A percentile compares a stretch with the other conserved stretches of the same genome.
Evolutionary conservation across 2,797 vertebrate genomes (phyloP).

Genomic region (Micropoecilia bifurca): DNA sequence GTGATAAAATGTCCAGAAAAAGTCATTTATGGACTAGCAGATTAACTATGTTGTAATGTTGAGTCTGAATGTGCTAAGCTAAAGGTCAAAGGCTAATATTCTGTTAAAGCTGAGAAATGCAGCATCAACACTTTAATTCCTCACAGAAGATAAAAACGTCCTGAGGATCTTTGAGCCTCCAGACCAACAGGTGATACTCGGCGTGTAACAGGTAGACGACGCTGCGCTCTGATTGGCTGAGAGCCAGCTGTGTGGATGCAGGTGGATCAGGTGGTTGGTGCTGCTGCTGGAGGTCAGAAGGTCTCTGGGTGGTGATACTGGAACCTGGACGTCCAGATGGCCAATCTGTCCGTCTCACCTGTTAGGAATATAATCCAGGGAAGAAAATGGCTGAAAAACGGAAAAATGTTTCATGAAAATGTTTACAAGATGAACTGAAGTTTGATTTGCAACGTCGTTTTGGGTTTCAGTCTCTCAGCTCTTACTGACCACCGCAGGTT

Average conservation of each 20-base stretch:
- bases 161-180: not conserved
- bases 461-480: too few species aligned
- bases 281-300: not conserved
- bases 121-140: not conserved
- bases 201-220: not conserved
- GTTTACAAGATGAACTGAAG: too few species aligned
- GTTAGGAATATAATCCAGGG: too few species aligned
- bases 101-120: not conserved
- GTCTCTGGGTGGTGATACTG: not conserved
- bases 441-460: too few species aligned
- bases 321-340: not conserved
- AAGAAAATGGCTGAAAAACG: too few species aligned
- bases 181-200: not conserved
- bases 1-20: not conserved
- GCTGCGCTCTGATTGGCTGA: slow-evolving; percentile 22
- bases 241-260: slow-evolving; percentile 8
- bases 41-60: not conserved
- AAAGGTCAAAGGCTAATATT: slow-evolving; percentile 3
- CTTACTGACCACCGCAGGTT: too few species aligned
- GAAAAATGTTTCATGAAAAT: too few species aligned
- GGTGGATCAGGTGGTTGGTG: slow-evolving; percentile 1
- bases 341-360: too few species aligned
- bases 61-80: not conserved
- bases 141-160: not conserved
- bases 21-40: not conserved